Percentiles rank a stretch among this genome's conserved stretches.
These are phyloP conservation scores for Acanthopagrus latus DNA, from an alignment of 2,797 vertebrate species.

Conservation along the genomic window DNA sequence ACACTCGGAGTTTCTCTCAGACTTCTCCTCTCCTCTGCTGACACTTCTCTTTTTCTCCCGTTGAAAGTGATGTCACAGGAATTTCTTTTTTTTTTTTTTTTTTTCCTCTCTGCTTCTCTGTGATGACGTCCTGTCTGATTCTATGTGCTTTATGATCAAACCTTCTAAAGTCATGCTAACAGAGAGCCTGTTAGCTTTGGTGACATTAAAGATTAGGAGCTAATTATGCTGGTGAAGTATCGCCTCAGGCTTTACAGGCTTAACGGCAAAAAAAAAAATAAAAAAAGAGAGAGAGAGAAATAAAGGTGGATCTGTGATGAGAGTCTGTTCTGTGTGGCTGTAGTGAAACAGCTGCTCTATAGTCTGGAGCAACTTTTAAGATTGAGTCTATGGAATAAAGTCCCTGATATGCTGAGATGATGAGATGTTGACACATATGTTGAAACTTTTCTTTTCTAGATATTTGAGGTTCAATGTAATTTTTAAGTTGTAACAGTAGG, in stretches of 20 bases:
- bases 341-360: neutral
- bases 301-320: conserved; percentile 18
- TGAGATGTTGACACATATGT: no score
- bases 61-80: neutral
- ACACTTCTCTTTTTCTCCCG: fast-evolving
- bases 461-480: no score
- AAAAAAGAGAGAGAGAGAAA: no score
- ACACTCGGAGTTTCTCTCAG: conserved; percentile 23
- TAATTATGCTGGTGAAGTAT: conserved; percentile 40
- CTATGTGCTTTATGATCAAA: neutral
- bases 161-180: conserved; percentile 26
- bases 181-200: conserved; percentile 26
- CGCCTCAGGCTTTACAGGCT: neutral
- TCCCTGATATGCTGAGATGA: no score
- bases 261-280: conserved; percentile 1
- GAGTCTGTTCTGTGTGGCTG: neutral
- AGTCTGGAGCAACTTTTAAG: neutral
- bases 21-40: neutral
- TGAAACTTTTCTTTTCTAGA: no score
- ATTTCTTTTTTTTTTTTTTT: neutral
- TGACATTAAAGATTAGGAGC: conserved; percentile 49
- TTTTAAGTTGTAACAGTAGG: no score
- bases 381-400: no score
- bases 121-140: conserved; percentile 4
- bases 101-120: neutral